phyloP scores from a whole-genome alignment of 2,797 vertebrate species.

The Mastacembelus armatus region DNA sequence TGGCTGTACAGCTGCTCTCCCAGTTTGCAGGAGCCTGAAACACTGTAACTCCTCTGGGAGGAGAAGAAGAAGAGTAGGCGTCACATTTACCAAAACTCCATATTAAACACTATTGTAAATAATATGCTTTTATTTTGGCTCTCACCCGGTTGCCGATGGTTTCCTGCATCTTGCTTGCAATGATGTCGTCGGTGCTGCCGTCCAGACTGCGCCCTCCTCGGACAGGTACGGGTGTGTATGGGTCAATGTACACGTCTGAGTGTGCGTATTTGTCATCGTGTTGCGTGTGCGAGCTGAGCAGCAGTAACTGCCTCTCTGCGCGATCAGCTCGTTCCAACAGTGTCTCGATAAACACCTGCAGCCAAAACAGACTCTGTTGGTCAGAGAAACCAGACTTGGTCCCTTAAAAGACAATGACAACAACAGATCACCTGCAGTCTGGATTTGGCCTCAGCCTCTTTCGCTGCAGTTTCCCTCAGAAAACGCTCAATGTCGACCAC shows the following conservation, averaged over 20 bases:
- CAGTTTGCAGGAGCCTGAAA: constrained; percentile 60
- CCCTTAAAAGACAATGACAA: no score
- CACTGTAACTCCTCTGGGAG: constrained; percentile 71
- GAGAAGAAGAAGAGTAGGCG: not conserved
- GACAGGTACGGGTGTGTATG: not conserved
- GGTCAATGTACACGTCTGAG: not conserved
- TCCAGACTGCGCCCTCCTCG: constrained; percentile 65
- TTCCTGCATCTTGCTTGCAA: constrained; percentile 32
- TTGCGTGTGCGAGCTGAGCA: constrained; percentile 49
- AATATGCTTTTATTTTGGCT: no score
- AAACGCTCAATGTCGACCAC: constrained; percentile 76
- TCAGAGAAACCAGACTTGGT: no score
- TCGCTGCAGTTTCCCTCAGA: constrained; percentile 73
- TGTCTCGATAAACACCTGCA: constrained; percentile 89
- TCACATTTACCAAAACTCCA: no score
- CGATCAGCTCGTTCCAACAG: constrained; percentile 89
- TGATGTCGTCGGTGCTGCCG: constrained; percentile 44
- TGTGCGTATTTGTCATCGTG: not conserved
- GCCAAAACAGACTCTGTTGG: fast-evolving
- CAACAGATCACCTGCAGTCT: constrained; percentile 69
- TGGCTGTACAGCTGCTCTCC: constrained; percentile 45
- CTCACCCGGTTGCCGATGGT: constrained; percentile 59
- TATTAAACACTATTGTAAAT: no score
- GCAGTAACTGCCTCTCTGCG: constrained; percentile 88
- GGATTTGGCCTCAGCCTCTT: constrained; percentile 74